Base-by-base conservation (phyloP, 2,113 vertebrate genomes). In the Silurus meridionalis region DNA sequence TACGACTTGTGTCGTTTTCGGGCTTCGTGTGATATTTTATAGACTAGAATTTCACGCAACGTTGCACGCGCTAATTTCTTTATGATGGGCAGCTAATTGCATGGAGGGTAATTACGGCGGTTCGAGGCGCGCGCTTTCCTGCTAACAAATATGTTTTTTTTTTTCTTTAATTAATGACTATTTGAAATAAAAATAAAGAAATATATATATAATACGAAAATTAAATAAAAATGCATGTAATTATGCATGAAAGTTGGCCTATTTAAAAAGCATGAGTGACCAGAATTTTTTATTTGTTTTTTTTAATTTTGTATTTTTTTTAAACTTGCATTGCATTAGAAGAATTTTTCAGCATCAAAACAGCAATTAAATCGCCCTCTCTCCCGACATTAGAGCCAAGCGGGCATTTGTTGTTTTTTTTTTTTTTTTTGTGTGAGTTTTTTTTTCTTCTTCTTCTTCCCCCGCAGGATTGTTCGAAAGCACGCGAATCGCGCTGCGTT, bases 1-100 rank as follows among this genome's bases (percentile, higher is more conserved):
- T 75, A 61, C 55, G 14, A 83, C 21, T 66, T 80, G 48, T 37
- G 25, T 57, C 61, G 46, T 82, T 66, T 82, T 71, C 53, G 71
- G 8, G 83, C 55, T 28, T n/a, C 21, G 13, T 57, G 1, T 63
- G 72, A 78, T 93, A 96, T 96, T 96, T 96, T 94, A 96, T 96
- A 91, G 53, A 15, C 84, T 95, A 95, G 96, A 96, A 96, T 96
- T 96, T 88, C 96, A 96, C 96, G 95, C 95, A 96, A 96, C 96
- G 96, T 96, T 96, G 96, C 96, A 93, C 95, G 93, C 95, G 96
- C 95, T 97, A 96, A 97, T 97, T 97, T 96, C 95, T 97, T 95
- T 94, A 93, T 95, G 95, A 96, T 96, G 96, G 95, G 93, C 95
- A 93, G 94, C 96, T 98, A 98, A 98, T 98, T 98, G 96, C 96